Evolutionary conservation across 2,888 invertebrate species (phyloP).

Genomic region (Tinea pellionella): DNA sequence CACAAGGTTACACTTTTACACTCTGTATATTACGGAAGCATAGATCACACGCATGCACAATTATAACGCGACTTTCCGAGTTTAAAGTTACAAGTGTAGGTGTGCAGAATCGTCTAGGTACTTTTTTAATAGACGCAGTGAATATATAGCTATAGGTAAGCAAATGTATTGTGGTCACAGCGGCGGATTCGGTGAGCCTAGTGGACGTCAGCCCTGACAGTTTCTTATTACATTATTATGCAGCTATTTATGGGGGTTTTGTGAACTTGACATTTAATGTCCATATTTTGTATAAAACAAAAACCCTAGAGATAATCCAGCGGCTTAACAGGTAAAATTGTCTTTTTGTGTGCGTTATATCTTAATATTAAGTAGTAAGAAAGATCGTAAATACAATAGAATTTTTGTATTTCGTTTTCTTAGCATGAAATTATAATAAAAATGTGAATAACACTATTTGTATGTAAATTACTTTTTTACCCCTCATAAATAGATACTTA

Average conservation of each 20-base stretch:
- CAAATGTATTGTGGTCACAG: too few species aligned
- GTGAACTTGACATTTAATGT: neutral
- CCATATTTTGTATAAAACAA: neutral
- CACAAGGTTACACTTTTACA: too few species aligned
- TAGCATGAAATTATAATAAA: neutral
- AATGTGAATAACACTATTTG: neutral
- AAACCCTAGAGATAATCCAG: neutral
- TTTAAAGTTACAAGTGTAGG: too few species aligned
- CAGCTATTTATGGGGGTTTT: neutral
- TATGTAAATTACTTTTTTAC: neutral
- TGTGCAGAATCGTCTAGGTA: too few species aligned
- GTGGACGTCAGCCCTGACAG: too few species aligned
- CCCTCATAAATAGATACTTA: neutral
- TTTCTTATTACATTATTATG: too few species aligned
- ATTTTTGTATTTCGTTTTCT: constrained; percentile 10
- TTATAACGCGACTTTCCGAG: too few species aligned
- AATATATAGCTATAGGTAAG: too few species aligned
- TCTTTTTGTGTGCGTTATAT: neutral
- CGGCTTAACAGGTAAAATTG: neutral
- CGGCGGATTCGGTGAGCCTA: too few species aligned
- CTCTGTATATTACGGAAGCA: too few species aligned
- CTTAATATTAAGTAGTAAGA: neutral
- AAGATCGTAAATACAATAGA: constrained; percentile 9
- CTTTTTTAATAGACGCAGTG: too few species aligned
- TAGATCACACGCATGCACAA: too few species aligned